Base-by-base conservation (phyloP, 53 echinoderm and acorn worm species). In the Temnopleurus reevesii region DNA sequence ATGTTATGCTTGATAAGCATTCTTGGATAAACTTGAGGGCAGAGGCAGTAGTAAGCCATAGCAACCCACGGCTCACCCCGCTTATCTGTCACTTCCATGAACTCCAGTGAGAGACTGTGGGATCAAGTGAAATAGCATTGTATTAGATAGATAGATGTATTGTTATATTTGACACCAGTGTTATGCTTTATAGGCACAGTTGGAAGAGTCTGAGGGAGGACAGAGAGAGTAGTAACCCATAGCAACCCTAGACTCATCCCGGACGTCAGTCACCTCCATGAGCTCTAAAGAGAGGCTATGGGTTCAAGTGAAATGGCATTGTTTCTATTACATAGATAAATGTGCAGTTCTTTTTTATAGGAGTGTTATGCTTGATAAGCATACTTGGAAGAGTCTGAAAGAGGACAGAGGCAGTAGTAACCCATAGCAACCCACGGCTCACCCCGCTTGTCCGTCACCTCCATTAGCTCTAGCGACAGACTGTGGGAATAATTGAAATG, bases 391-490 rank as follows among this genome's bases (percentile, higher is more conserved):
- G 90, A 66, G 5, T 61, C 89, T 35, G 92, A 86, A 3, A 92
- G 76, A 9, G 93, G 86, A 24, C 81, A 80, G 17, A 91, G 55
- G 31, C 94, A 96, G 76, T 96, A 96, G 84, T 99, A 99, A 0
- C 99, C 99, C 99, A 99, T 99, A 23, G 96, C 94, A 47, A 96
- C 91, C 99, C 99, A 99, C 0, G 96, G 92, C 76, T 99, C 99
- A 10, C 94, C 92, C 81, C 92, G 89, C 36, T 90, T 91, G 58
- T 99, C 99, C 54, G 96, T 94, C 8, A 96, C 94, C 10, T 94
- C 29, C 96, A 99, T 99, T 77, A 99, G 45, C 28, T 93, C 79
- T 29, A 90, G 88, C 13, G 99, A 92, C 9, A 99, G 90, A 76
- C 99, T 99, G 94, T n/a, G n/a, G n/a, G n/a, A n/a, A n/a, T n/a